Conservation (phyloP, 2,888 invertebrate genomes). For the Dastarcus helophoroides region DNA sequence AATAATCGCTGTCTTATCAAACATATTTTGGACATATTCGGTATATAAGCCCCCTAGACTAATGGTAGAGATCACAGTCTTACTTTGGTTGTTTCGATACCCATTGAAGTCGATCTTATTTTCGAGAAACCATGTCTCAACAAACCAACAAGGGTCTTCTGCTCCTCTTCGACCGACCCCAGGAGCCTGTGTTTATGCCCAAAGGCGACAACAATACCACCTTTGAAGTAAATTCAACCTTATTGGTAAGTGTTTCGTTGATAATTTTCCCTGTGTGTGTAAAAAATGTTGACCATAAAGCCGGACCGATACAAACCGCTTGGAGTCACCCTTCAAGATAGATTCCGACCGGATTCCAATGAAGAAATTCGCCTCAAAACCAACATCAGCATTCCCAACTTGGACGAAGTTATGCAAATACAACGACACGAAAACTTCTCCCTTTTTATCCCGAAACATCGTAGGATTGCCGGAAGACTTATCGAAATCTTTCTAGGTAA, state of each 20-base stretch:
- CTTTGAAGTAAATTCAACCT: conserved; percentile 49
- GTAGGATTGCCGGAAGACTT: conserved; percentile 56
- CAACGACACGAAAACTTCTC: conserved; percentile 57
- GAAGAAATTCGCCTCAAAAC: conserved; percentile 45
- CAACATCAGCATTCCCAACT: conserved; percentile 44
- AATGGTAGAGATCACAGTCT: too few species aligned
- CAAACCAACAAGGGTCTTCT: too few species aligned
- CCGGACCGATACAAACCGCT: conserved; percentile 44
- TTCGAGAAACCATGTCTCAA: too few species aligned
- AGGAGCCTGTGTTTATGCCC: conserved; percentile 64
- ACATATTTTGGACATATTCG: too few species aligned
- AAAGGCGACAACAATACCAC: conserved; percentile 53
- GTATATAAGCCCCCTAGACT: too few species aligned
- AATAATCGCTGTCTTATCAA: too few species aligned
- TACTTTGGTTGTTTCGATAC: too few species aligned
- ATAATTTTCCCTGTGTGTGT: too few species aligned
- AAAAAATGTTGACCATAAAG: too few species aligned
- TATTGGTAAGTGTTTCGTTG: too few species aligned
- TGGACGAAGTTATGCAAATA: conserved; percentile 46
- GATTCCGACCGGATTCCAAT: conserved; percentile 45
- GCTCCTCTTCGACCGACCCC: conserved; percentile 61
- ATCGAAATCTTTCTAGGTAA: conserved; percentile 58
- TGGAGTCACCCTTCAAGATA: conserved; percentile 47
- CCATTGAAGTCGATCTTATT: too few species aligned
- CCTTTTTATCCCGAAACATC: conserved; percentile 60